phyloP scores from a whole-genome alignment of 35 echinoderm and acorn worm species.

The Acanthaster planci region DNA sequence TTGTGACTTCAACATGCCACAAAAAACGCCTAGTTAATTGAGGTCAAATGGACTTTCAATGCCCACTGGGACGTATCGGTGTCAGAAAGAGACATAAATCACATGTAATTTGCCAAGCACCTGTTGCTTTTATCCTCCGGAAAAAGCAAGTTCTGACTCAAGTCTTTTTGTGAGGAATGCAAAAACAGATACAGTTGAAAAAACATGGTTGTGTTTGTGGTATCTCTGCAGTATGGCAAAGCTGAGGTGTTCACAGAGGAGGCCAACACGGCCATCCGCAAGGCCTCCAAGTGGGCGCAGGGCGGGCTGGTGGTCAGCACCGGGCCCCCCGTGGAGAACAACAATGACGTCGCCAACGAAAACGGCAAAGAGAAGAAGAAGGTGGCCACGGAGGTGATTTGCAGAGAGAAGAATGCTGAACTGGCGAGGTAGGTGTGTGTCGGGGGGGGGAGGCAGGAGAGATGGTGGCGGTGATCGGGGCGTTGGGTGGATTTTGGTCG shows the following conservation, averaged over 20 bases:
- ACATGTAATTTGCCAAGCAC: too few species aligned
- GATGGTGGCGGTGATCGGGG: too few species aligned
- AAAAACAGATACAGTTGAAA: too few species aligned
- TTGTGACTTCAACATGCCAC: neutral
- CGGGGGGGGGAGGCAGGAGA: too few species aligned
- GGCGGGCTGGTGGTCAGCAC: slow-evolving; percentile 71
- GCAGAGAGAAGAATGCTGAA: slow-evolving; percentile 77
- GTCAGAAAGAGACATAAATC: too few species aligned
- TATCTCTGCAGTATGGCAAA: slow-evolving; percentile 54
- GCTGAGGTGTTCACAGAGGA: slow-evolving; percentile 83
- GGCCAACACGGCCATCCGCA: slow-evolving; percentile 51
- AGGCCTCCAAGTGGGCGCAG: slow-evolving; percentile 70
- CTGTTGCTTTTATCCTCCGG: too few species aligned
- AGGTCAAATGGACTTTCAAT: too few species aligned
- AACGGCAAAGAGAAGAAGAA: slow-evolving; percentile 80
- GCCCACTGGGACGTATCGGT: too few species aligned
- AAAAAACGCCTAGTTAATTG: too few species aligned
- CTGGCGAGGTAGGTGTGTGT: slow-evolving; percentile 59
- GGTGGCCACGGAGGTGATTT: slow-evolving; percentile 62
- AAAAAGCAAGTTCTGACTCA: too few species aligned
- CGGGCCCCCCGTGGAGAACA: slow-evolving; percentile 54
- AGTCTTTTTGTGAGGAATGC: too few species aligned
- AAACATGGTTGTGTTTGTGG: neutral
- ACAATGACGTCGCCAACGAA: slow-evolving; percentile 14
- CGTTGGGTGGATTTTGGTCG: too few species aligned